phyloP scores from a whole-genome alignment of 2,797 vertebrate genomes.

The Tarsius wallacei region DNA sequence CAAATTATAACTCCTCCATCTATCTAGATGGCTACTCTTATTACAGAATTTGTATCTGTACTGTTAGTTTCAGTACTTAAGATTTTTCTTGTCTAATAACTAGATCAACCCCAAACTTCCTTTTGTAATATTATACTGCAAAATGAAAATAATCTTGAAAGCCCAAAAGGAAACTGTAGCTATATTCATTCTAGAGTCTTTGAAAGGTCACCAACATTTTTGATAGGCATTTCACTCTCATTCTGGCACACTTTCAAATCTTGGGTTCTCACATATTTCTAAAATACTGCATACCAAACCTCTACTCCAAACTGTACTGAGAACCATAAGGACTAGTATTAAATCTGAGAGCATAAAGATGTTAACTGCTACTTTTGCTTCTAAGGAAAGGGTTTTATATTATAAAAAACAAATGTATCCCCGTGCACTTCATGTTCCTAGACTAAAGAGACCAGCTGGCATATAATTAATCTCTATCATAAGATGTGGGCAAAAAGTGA shows the following conservation, averaged over 20 bases:
- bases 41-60: background rate
- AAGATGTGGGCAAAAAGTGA: background rate
- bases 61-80: background rate
- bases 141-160: background rate
- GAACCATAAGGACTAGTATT: background rate
- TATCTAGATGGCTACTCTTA: background rate
- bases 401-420: rapidly evolving
- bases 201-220: constrained; percentile 76
- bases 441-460: background rate
- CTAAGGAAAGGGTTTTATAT: no score
- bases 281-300: constrained; percentile 28
- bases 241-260: constrained; percentile 63
- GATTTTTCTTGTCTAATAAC: background rate
- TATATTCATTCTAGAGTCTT: constrained; percentile 47
- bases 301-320: background rate
- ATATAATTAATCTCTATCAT: background rate
- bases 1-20: background rate
- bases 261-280: constrained; percentile 72
- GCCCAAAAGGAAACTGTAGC: constrained; percentile 69
- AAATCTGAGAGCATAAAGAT: background rate
- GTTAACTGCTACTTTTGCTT: background rate
- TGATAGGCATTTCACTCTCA: constrained; percentile 44
- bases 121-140: background rate
- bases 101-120: background rate
- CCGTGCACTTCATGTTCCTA: background rate